Conservation (phyloP, 2,797 vertebrate genomes). For the Aphelocoma californica region DNA sequence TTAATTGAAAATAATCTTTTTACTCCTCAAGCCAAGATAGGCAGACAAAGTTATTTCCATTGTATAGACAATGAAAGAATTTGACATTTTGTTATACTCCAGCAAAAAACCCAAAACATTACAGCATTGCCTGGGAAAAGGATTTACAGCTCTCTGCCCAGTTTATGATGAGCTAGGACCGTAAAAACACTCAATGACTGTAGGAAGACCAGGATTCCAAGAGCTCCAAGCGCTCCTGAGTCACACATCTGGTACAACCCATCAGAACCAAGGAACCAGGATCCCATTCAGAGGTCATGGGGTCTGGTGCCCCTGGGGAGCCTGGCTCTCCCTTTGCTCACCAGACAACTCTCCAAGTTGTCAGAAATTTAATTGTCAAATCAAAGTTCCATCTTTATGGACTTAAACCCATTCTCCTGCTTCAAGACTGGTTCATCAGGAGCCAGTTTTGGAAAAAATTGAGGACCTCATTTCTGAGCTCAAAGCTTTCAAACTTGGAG, state of each 20-base stretch:
- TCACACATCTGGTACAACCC: rapidly evolving
- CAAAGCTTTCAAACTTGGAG: neutral
- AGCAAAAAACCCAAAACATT: neutral
- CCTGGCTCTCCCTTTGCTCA: neutral
- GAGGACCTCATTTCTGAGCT: neutral
- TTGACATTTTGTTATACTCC: neutral
- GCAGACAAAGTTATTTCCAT: neutral
- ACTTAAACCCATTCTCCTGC: neutral
- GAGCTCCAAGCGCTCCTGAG: neutral
- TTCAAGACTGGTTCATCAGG: neutral
- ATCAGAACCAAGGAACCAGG: rapidly evolving
- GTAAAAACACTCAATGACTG: neutral
- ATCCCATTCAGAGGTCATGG: neutral
- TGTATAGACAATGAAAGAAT: neutral
- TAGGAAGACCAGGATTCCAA: neutral
- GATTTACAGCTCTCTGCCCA: neutral
- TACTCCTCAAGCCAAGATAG: neutral
- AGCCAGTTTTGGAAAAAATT: neutral
- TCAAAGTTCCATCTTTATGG: neutral
- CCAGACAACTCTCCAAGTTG: neutral
- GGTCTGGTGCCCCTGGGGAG: neutral
- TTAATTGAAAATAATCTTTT: neutral
- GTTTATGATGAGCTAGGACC: neutral
- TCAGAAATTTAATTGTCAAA: neutral
- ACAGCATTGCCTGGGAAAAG: neutral